Base-by-base conservation (phyloP, 1,140 invertebrate species). In the Aphidius gifuensis region DNA sequence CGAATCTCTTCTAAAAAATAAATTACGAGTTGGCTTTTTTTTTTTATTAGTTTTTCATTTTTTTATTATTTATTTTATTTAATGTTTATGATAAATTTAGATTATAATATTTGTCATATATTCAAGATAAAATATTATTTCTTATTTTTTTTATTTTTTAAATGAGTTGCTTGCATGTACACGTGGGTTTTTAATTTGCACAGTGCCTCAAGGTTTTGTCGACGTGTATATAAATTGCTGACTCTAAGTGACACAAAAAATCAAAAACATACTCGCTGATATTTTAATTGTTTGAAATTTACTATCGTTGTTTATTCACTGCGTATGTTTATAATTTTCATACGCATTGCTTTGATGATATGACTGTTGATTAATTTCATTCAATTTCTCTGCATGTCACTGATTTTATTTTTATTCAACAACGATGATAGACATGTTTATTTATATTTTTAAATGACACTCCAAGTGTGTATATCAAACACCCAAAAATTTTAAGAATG, bases 201-300 rank as follows among this genome's bases (percentile, higher is more conserved):
- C 23, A 1, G 38, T 5, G 45, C 54, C 50, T 43, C 40, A 59
- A 53, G 59, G 48, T 61, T 65, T 65, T 48, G 60, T 62, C 60
- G 62, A 49, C 49, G 53, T 55, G 65, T 57, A 51, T 64, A 67
- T 67, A 64, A 64, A 67, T 66, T 64, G 60, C 60, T 51, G 23
- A 32, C 23, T 32, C 50, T 39, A 2, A 55, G 11, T 38, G 47
- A 47, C 32, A 51, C 46, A 21, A 11, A 40, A 16, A 39, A 43
- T 11, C 6, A 43, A 11, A 43, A 51, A 62, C 45, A 32, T 40
- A 48, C n/a, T 45, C 43, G 58, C 58, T 61, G 65, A 67, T 67
- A 67, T 64, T 67, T 64, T 72, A 74, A 73, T 72, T 71, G 70
- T 74, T 62, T 50, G 47, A 68, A 69, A 72, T 68, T 73, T 68